Conservation (phyloP, 1,140 invertebrate genomes). For the Arctopsyche grandis region DNA sequence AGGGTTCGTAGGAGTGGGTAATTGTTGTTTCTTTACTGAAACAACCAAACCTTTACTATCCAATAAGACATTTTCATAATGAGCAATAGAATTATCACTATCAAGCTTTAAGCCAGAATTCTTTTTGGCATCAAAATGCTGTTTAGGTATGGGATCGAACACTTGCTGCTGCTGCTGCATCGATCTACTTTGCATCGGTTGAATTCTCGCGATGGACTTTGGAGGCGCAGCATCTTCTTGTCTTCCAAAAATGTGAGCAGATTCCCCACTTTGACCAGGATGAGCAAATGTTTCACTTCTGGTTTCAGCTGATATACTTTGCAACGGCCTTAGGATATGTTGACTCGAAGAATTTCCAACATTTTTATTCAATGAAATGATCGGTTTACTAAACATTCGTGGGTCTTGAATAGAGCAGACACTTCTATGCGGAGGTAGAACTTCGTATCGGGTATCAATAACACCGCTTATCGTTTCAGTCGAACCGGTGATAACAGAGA, state of each 20-base stretch:
- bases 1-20: background rate
- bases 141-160: slow-evolving; percentile 5
- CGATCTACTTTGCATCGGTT: slow-evolving; percentile 30
- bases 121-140: background rate
- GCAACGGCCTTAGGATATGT: slow-evolving; percentile 1
- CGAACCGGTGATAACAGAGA: slow-evolving; percentile 68
- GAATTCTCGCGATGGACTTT: slow-evolving; percentile 35
- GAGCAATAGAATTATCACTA: slow-evolving; percentile 49
- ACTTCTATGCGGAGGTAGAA: slow-evolving; percentile 49
- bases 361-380: slow-evolving; percentile 18
- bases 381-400: slow-evolving; percentile 51
- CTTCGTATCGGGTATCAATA: slow-evolving; percentile 70
- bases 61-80: slow-evolving; percentile 63
- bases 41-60: slow-evolving; percentile 56
- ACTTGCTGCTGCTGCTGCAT: background rate
- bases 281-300: background rate
- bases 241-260: background rate
- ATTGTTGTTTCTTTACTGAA: slow-evolving; percentile 49
- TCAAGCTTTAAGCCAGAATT: background rate
- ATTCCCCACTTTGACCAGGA: background rate
- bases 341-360: background rate
- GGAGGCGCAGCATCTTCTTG: slow-evolving; percentile 16
- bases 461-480: slow-evolving; percentile 75
- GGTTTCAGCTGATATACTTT: background rate
- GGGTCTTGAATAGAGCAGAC: slow-evolving; percentile 48